Percentiles rank a stretch among this genome's conserved stretches.
Evolutionary conservation across 2,888 invertebrate species (phyloP).

Genomic region (Hofmannophila pseudospretella): DNA sequence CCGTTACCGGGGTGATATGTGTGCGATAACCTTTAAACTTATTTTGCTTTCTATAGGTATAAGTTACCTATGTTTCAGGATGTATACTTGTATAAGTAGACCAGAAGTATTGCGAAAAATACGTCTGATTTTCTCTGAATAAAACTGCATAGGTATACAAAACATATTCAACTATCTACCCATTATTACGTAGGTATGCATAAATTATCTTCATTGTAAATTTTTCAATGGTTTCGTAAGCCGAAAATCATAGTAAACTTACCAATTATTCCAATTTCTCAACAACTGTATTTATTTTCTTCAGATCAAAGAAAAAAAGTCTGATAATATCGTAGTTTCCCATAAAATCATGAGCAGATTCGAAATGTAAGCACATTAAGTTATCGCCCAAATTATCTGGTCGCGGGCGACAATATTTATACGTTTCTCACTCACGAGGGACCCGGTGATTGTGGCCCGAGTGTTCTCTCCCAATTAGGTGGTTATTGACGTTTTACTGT

Average conservation of each 20-base stretch:
- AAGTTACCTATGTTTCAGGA: too few species aligned
- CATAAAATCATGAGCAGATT: slow-evolving; percentile 77
- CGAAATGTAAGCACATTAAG: slow-evolving; percentile 77
- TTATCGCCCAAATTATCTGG: slow-evolving; percentile 73
- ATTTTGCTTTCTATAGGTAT: too few species aligned
- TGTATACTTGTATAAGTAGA: too few species aligned
- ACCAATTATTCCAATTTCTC: neutral
- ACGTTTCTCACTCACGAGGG: slow-evolving; percentile 66
- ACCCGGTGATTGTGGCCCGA: slow-evolving; percentile 56
- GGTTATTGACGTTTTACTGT: slow-evolving; percentile 77
- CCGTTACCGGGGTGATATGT: too few species aligned
- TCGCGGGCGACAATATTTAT: slow-evolving; percentile 74
- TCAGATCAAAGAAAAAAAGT: slow-evolving; percentile 17
- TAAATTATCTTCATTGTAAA: too few species aligned
- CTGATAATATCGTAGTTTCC: slow-evolving; percentile 60
- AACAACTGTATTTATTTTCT: slow-evolving; percentile 2
- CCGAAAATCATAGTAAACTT: neutral
- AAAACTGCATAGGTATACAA: too few species aligned
- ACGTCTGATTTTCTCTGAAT: too few species aligned
- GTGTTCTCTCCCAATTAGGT: slow-evolving; percentile 76
- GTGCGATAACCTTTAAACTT: too few species aligned
- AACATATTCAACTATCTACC: too few species aligned
- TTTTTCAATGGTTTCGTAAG: neutral
- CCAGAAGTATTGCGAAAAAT: too few species aligned
- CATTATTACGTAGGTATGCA: too few species aligned